Evolutionary conservation across 2,797 vertebrate genomes (phyloP).

Genomic region (Odontamblyopus rebecca): DNA sequence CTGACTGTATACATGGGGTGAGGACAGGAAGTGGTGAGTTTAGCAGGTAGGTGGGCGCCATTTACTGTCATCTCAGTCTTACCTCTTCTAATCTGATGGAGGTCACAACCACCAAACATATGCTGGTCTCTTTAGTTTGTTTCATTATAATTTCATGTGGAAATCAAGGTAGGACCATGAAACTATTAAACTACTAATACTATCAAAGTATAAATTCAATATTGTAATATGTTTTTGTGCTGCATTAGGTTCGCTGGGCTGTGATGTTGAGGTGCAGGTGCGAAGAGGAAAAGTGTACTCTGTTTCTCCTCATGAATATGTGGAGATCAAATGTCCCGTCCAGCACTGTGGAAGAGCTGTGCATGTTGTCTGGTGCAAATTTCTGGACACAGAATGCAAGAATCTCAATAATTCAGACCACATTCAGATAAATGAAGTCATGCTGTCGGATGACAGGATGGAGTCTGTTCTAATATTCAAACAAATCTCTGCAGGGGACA

Average conservation of each 20-base stretch:
- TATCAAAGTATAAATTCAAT: not conserved
- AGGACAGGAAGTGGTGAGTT: conserved; percentile 54
- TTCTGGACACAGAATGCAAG: not conserved
- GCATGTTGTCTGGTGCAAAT: conserved; percentile 55
- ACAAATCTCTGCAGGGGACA: conserved; percentile 35
- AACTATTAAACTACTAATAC: not conserved
- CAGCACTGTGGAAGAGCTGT: conserved; percentile 35
- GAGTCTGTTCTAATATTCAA: conserved; percentile 59
- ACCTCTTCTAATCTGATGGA: conserved; percentile 9
- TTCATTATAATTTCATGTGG: conserved; percentile 20
- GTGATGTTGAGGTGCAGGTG: conserved; percentile 17
- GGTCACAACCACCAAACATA: not conserved
- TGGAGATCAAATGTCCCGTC: conserved; percentile 49
- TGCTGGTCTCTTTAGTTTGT: conserved; percentile 22
- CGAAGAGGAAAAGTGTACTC: not conserved
- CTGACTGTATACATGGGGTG: conserved; percentile 8
- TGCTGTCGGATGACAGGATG: fast-evolving
- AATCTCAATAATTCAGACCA: not conserved
- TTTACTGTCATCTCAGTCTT: not conserved
- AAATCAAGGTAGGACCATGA: conserved; percentile 35
- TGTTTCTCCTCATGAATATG: not conserved
- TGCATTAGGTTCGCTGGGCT: conserved; percentile 27
- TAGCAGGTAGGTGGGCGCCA: not conserved
- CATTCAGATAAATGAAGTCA: conserved; percentile 25
- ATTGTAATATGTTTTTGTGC: not conserved